Base-by-base conservation (phyloP, 2,113 vertebrate species). In the Zapus hudsonius region DNA sequence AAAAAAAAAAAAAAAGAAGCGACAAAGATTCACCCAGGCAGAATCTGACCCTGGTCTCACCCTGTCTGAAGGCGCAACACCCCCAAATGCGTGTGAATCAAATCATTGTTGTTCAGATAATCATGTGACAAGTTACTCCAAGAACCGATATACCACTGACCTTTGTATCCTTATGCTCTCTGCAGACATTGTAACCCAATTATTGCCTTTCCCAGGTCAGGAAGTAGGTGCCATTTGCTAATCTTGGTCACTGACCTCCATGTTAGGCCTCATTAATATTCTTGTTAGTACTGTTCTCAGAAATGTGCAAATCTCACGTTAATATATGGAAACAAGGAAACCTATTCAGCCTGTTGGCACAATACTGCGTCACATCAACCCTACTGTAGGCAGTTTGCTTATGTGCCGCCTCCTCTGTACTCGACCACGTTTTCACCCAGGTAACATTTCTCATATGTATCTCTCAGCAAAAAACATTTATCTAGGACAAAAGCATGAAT, bases 321-420 rank as follows among this genome's bases (percentile, higher is more conserved):
- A 87, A 76, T 67, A 78, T 9, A 29, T 69, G 80, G 79, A 86
- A 91, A 92, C 66, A 95, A 93, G 55, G 89, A 95, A 94, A 83
- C n/a, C 40, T 12, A n/a, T 87, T 91, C 25, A 96, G 66, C 95
- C 13, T 27, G 36, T 0, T 0, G 80, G 47, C 67, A 1, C 33
- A n/a, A 0, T 0, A 8, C 36, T 6, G 22, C 55, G 3, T 17
- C 1, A 20, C 40, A 38, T 25, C 73, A 25, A 16, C 57, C 22
- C 10, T n/a, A n/a, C n/a, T 36, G 3, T 2, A 42, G 9, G 76
- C 23, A 2, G 47, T 17, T 10, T 33, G 25, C 19, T n/a, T 8
- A 19, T 0, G 3, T 0, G 27, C 29, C 12, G 33, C 25, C 23
- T 4, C 3, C 59, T 57, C 70, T 7, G 40, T 20, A 8, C 76